Evolutionary conservation across 1,140 invertebrate species (phyloP).

Genomic region (Campoletis sonorensis): DNA sequence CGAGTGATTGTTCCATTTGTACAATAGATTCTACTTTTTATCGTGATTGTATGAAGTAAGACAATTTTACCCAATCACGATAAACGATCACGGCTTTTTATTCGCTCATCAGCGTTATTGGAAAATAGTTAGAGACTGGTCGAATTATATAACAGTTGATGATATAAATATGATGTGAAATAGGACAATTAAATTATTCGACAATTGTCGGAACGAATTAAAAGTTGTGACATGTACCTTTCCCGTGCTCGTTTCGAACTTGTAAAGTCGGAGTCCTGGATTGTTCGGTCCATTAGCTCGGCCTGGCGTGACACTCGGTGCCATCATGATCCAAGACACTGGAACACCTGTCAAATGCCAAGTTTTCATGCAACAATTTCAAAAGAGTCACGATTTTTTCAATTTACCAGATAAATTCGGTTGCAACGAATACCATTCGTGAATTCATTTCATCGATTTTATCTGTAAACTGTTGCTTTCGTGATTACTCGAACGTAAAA

Average conservation of each 20-base stretch:
- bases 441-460: not conserved
- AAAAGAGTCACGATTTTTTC: not conserved
- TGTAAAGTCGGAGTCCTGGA: conserved; percentile 91
- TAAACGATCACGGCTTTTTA: too few relatives aligned
- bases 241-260: conserved; percentile 90
- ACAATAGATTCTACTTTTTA: too few relatives aligned
- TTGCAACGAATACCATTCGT: not conserved
- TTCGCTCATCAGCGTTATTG: too few relatives aligned
- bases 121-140: too few relatives aligned
- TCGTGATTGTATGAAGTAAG: too few relatives aligned
- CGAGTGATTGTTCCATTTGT: too few relatives aligned
- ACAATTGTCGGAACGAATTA: too few relatives aligned
- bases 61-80: too few relatives aligned
- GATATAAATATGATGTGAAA: too few relatives aligned
- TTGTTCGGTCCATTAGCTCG: conserved; percentile 88
- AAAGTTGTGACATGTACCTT: conserved; percentile 75
- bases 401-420: not conserved
- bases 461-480: not conserved
- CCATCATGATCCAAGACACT: conserved; percentile 89
- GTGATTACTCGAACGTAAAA: not conserved
- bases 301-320: conserved; percentile 90
- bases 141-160: too few relatives aligned
- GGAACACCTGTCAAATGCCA: conserved; percentile 79
- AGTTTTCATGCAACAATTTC: not conserved
- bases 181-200: too few relatives aligned